Evolutionary conservation across 2,888 invertebrate genomes (phyloP).

Genomic region (Parnassius smintheus): DNA sequence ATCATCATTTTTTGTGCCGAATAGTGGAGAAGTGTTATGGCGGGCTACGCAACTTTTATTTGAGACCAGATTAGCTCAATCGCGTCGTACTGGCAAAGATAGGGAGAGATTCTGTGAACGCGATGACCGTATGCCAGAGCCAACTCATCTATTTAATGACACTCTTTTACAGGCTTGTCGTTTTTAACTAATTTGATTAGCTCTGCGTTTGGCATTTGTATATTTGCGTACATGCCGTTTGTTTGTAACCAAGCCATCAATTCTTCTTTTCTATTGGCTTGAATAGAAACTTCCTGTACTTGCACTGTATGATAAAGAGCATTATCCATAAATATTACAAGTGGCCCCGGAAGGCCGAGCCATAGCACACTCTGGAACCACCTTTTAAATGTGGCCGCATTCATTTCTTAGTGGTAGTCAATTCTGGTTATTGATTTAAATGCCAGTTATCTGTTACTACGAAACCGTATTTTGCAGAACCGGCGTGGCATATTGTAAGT

Average conservation of each 20-base stretch:
- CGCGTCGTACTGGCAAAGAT: slow-evolving; percentile 24
- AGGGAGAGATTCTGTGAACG: slow-evolving; percentile 28
- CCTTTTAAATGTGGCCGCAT: slow-evolving; percentile 21
- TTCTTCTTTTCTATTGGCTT: slow-evolving; percentile 26
- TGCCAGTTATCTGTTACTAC: slow-evolving; percentile 21
- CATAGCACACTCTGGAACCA: slow-evolving; percentile 25
- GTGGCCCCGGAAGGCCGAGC: slow-evolving; percentile 23
- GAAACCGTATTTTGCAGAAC: too few species aligned
- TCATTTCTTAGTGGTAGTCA: slow-evolving; percentile 27
- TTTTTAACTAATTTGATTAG: slow-evolving; percentile 23
- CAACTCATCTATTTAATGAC: slow-evolving; percentile 30
- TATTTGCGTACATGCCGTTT: slow-evolving; percentile 30
- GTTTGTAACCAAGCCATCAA: slow-evolving; percentile 20
- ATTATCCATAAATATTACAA: slow-evolving; percentile 24
- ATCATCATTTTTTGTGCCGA: slow-evolving; percentile 29
- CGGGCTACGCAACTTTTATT: slow-evolving; percentile 27
- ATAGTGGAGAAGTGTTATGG: slow-evolving; percentile 28
- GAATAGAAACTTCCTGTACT: slow-evolving; percentile 20
- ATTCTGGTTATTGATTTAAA: slow-evolving; percentile 26
- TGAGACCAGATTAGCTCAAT: slow-evolving; percentile 27
- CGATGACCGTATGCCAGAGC: slow-evolving; percentile 29
- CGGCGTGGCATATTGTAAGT: too few species aligned
- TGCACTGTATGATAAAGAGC: slow-evolving; percentile 29
- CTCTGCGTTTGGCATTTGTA: slow-evolving; percentile 29
- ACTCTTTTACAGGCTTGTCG: slow-evolving; percentile 7